Evolutionary conservation across 1,140 invertebrate species (phyloP).

Genomic region (Drosophila sulfurigaster): DNA sequence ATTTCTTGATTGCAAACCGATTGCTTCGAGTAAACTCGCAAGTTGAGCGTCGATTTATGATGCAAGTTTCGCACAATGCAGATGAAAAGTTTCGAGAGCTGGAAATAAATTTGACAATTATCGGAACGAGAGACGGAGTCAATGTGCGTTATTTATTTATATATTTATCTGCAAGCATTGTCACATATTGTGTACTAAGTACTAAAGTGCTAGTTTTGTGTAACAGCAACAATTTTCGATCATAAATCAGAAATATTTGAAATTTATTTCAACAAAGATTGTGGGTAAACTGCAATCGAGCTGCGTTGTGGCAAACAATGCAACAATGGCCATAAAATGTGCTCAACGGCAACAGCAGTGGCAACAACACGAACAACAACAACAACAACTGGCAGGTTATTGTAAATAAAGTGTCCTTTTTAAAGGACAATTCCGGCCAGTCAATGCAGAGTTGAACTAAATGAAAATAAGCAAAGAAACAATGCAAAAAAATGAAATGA

Average conservation of each 20-base stretch:
- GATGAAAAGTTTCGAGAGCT: constrained; percentile 4
- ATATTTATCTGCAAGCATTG: constrained; percentile 46
- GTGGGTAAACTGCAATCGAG: constrained; percentile 35
- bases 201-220: constrained; percentile 2
- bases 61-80: constrained; percentile 12
- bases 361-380: background rate
- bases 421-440: constrained; percentile 48
- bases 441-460: constrained; percentile 10
- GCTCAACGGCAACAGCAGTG: constrained; percentile 29
- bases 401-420: constrained; percentile 68
- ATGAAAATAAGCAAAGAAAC: constrained; percentile 5
- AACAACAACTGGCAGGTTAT: background rate
- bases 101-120: constrained; percentile 19
- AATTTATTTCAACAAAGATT: constrained; percentile 82
- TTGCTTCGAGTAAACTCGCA: background rate
- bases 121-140: background rate
- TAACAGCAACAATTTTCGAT: constrained; percentile 30
- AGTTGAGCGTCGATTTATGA: background rate
- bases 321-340: constrained; percentile 70
- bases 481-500: constrained; percentile 11
- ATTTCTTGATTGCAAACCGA: constrained; percentile 14
- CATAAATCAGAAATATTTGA: constrained; percentile 75
- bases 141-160: constrained; percentile 25
- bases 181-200: constrained; percentile 25
- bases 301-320: constrained; percentile 21